These are phyloP conservation scores for Hydrozoanthus gracilis DNA, from an alignment of 92 coral and sea anemone species.

Conservation along the genomic window DNA sequence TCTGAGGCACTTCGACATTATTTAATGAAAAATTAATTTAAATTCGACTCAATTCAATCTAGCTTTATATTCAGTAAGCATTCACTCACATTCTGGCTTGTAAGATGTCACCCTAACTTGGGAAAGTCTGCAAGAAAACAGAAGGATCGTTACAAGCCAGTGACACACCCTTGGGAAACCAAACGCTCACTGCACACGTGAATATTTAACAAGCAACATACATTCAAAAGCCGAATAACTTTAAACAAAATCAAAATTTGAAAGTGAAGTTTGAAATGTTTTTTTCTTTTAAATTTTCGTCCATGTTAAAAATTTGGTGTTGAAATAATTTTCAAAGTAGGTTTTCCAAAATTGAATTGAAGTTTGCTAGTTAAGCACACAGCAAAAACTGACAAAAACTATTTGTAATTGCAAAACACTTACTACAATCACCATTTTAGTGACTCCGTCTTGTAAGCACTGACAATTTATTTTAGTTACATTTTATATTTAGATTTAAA, in stretches of 20 bases:
- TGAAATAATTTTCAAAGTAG: too few species aligned
- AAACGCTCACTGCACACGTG: background rate
- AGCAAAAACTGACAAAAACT: too few species aligned
- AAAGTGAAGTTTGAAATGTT: background rate
- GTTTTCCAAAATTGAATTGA: background rate
- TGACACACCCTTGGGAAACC: background rate
- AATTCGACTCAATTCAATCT: constrained; percentile 19
- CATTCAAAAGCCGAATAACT: too few species aligned
- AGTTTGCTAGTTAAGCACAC: background rate
- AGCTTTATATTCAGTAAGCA: constrained; percentile 57
- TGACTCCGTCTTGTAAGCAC: background rate
- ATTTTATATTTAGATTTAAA: too few species aligned
- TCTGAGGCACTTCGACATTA: background rate
- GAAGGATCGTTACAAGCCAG: constrained; percentile 34
- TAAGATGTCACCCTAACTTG: constrained; percentile 89
- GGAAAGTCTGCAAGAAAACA: constrained; percentile 94
- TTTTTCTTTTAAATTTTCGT: too few species aligned
- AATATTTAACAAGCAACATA: background rate
- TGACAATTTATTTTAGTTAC: too few species aligned
- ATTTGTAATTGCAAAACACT: too few species aligned
- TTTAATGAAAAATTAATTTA: background rate
- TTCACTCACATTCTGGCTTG: constrained; percentile 61
- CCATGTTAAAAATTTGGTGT: too few species aligned
- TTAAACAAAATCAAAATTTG: background rate
- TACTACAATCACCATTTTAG: background rate